phyloP scores from a whole-genome alignment of 2,113 vertebrate genomes.

The Pterocles burchelli region DNA sequence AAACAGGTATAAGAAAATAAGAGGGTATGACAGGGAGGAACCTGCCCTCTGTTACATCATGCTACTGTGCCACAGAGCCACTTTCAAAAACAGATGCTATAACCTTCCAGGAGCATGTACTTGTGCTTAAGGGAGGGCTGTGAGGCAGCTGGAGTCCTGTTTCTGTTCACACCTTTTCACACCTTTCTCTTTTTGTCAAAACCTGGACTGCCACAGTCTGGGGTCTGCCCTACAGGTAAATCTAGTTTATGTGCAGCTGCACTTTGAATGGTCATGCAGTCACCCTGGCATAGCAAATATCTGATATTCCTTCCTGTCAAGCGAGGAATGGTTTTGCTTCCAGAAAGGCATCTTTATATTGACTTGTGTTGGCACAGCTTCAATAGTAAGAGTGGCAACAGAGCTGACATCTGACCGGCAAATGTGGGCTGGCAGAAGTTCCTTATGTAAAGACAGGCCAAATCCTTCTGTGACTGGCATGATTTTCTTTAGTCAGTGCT shows the following conservation, averaged over 20 bases:
- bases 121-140: not conserved
- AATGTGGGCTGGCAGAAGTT: slow-evolving; percentile 1
- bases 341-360: not conserved
- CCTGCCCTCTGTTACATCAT: not conserved
- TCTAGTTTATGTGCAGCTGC: not conserved
- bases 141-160: not conserved
- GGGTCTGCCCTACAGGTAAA: not conserved
- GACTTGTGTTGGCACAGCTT: not conserved
- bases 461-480: slow-evolving; percentile 4
- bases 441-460: not conserved
- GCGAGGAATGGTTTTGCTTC: not conserved
- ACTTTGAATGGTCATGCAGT: not conserved
- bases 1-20: not conserved
- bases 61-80: not conserved
- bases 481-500: not conserved
- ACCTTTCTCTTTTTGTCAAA: not conserved
- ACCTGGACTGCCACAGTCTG: not conserved
- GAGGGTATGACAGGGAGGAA: not conserved
- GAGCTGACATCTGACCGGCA: not conserved
- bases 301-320: not conserved
- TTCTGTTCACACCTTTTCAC: not conserved
- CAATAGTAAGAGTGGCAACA: not conserved
- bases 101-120: not conserved
- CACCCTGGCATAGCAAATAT: not conserved
- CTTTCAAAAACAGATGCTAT: not conserved